phyloP scores from a whole-genome alignment of 2,888 invertebrate genomes.

The Cantharis rufa region DNA sequence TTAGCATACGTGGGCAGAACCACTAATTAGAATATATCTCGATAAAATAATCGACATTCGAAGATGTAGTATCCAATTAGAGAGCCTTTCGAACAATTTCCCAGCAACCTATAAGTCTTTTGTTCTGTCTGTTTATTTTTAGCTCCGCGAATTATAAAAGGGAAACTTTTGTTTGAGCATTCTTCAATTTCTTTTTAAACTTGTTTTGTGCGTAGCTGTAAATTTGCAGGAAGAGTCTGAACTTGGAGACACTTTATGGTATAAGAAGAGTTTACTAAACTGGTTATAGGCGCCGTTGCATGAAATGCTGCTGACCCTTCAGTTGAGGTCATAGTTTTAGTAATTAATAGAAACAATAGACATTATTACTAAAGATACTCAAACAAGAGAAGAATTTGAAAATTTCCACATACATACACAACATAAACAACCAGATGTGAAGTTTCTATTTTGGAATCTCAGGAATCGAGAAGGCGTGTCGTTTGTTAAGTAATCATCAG shows the following conservation, averaged over 20 bases:
- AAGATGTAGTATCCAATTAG: conserved; percentile 31
- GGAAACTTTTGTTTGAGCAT: conserved; percentile 1
- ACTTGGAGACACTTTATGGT: conserved; percentile 9
- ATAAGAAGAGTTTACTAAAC: conserved; percentile 18
- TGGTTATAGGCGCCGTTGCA: conserved; percentile 30
- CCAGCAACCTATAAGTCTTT: conserved; percentile 4
- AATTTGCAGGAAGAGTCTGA: conserved; percentile 24
- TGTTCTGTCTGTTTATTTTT: not conserved
- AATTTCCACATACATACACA: not conserved
- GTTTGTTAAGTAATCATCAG: not conserved
- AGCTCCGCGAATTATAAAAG: not conserved
- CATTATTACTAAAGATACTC: not conserved
- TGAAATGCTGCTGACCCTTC: conserved; percentile 25
- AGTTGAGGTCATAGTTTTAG: conserved; percentile 13
- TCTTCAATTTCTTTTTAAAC: conserved; percentile 16
- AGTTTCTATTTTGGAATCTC: not conserved
- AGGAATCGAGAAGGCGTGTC: not conserved
- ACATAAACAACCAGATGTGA: not conserved
- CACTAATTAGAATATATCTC: conserved; percentile 28
- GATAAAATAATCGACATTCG: conserved; percentile 26
- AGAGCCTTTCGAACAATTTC: conserved; percentile 10
- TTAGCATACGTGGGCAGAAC: conserved; percentile 25
- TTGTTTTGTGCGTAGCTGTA: conserved; percentile 15
- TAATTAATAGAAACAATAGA: not conserved
- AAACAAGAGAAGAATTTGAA: not conserved